Base-by-base conservation (phyloP, 2,797 vertebrate genomes). In the Avahi laniger region DNA sequence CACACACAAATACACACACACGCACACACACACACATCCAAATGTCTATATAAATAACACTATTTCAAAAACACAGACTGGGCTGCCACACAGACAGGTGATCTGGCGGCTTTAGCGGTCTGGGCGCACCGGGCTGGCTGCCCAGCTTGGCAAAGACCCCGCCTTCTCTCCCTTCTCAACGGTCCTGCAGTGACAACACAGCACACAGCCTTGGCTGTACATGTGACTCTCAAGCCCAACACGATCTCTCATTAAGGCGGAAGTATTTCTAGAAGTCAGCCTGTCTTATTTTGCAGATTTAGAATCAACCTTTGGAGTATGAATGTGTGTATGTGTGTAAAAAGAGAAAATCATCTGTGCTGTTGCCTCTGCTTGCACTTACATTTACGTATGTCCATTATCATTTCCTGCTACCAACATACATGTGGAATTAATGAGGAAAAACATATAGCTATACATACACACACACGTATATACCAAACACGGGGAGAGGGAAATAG, bases 31-130 rank as follows among this genome's bases (percentile, higher is more conserved):
- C 18, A 30, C 43, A 78, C 18, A 24, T 43, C 5, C 75, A 87
- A 76, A 79, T 65, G 50, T 67, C 91, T 86, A 82, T 75, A 92
- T 94, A 91, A 95, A 81, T 70, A 81, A 76, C 38, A 70, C 28
- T 80, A 81, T 82, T 95, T 76, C 54, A 20, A 94, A 89, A 86
- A 86, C 38, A 92, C 13, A 93, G 72, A 83, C 75, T 57, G 7
- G 59, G 75, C 80, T 59, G 54, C 69, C 80, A 73, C 38, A 43
- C 0, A 2, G 57, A 84, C 65, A 52, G 85, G 84, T 89, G 82
- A 80, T 57, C 82, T 87, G 85, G 50, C 76, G 57, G 59, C 22
- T 15, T 63, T 18, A 0, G 18, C 73, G n/a, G 24, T 43, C 89
- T 35, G 8, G 30, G 83, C 22, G n/a, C 35, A 18, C 14, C 5